Conservation (phyloP, 2,797 vertebrate species). For the Sphenodon punctatus region DNA sequence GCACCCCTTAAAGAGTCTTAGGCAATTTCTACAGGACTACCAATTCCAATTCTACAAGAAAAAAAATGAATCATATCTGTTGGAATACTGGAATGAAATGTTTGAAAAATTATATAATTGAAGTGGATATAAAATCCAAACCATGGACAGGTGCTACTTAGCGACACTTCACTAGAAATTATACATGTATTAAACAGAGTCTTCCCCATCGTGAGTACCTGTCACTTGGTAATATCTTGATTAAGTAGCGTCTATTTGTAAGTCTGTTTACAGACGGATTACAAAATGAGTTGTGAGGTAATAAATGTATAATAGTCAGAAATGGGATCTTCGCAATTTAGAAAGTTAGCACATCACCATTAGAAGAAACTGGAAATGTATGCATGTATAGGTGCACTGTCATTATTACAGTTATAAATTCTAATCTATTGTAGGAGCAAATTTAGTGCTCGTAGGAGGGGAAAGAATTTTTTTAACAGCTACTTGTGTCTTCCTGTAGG, state of each 20-base stretch:
- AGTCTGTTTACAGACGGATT: not conserved
- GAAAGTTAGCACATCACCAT: not conserved
- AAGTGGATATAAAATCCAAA: not conserved
- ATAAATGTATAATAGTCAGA: not conserved
- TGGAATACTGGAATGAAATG: not conserved
- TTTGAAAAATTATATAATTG: slow-evolving; percentile 2
- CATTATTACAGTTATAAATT: not conserved
- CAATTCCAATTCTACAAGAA: not conserved
- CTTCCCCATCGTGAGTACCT: not conserved
- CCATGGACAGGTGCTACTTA: not conserved
- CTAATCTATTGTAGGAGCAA: not conserved
- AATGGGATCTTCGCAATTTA: not conserved
- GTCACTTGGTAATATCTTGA: not conserved
- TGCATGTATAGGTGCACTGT: not conserved
- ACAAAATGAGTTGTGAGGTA: not conserved
- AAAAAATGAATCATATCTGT: not conserved
- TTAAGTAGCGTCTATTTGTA: not conserved
- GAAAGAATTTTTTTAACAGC: not conserved
- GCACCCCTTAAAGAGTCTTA: not conserved
- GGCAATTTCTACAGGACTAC: not conserved
- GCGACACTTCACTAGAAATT: not conserved
- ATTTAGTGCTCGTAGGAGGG: not conserved
- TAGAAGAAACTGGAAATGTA: not conserved
- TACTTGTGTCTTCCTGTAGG: not conserved
- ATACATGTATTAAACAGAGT: not conserved